phyloP scores from a whole-genome alignment of 1,140 invertebrate species.

The Temnothorax curvispinosus region DNA sequence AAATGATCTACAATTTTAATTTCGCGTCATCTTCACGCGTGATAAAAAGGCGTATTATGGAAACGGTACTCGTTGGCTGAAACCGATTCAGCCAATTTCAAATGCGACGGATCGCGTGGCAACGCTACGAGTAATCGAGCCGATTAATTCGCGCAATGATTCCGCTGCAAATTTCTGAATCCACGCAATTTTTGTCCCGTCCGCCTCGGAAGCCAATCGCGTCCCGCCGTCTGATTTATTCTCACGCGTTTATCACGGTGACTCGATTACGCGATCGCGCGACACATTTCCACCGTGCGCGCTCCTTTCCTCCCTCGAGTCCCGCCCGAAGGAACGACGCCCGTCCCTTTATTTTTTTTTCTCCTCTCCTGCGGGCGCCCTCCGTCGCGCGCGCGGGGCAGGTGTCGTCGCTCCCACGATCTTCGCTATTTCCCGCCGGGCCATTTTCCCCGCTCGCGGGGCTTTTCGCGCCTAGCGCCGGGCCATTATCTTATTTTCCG shows the following conservation, averaged over 20 bases:
- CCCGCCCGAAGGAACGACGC: slow-evolving; percentile 26
- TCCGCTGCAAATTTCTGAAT: background rate
- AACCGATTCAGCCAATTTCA: background rate
- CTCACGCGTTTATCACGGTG: slow-evolving; percentile 57
- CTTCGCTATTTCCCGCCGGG: slow-evolving; percentile 78
- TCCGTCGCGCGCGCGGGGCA: slow-evolving; percentile 66
- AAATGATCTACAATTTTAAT: background rate
- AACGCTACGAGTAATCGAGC: background rate
- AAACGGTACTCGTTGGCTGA: background rate
- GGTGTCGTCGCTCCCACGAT: slow-evolving; percentile 80
- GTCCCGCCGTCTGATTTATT: slow-evolving; percentile 51
- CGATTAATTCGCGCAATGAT: background rate
- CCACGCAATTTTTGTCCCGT: slow-evolving; percentile 1
- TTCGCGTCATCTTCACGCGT: background rate
- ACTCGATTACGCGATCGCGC: slow-evolving; percentile 50
- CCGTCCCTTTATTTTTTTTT: slow-evolving; percentile 70
- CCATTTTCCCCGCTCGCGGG: slow-evolving; percentile 72
- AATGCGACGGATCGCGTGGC: background rate
- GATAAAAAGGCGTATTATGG: background rate
- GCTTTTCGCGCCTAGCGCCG: slow-evolving; percentile 78
- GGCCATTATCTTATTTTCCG: slow-evolving; percentile 86
- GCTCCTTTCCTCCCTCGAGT: slow-evolving; percentile 27
- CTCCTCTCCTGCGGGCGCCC: slow-evolving; percentile 51
- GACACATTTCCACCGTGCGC: slow-evolving; percentile 35
- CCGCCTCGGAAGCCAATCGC: slow-evolving; percentile 25